A percentile compares a stretch with the other conserved stretches of the same genome.
Conservation (phyloP, 2,113 vertebrate species). For the Leptosomus discolor region DNA sequence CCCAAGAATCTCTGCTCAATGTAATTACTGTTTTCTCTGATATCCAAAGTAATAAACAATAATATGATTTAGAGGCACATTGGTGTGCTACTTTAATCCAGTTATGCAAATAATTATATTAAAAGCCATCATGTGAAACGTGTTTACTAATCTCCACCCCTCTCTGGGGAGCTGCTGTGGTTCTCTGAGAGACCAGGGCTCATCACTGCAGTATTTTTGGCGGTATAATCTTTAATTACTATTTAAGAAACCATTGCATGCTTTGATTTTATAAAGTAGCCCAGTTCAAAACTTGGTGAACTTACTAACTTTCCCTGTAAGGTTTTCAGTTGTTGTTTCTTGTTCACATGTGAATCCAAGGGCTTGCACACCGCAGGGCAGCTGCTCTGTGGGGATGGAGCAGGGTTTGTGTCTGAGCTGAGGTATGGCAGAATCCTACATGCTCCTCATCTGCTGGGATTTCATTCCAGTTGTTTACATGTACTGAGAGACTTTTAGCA, state of each 20-base stretch:
- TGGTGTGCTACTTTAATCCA: neutral
- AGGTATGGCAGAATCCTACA: neutral
- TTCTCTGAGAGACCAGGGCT: neutral
- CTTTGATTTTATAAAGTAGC: neutral
- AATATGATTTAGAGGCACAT: neutral
- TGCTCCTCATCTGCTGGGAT: neutral
- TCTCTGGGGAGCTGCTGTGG: neutral
- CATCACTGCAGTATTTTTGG: neutral
- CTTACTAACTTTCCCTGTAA: neutral
- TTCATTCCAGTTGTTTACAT: neutral
- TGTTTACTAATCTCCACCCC: neutral
- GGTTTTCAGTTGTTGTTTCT: neutral
- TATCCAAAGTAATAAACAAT: constrained; percentile 22
- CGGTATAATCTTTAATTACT: neutral
- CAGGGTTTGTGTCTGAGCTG: neutral
- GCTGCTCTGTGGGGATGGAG: neutral
- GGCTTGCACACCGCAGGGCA: neutral
- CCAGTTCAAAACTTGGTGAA: neutral
- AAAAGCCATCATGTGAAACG: neutral
- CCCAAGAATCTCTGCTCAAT: neutral
- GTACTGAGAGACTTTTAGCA: neutral
- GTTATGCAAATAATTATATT: constrained; percentile 30
- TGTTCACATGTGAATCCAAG: neutral
- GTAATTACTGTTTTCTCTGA: neutral
- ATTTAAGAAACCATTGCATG: neutral